phyloP scores from a whole-genome alignment of 2,888 invertebrate species.

The Meiosimyza platycephala region DNA sequence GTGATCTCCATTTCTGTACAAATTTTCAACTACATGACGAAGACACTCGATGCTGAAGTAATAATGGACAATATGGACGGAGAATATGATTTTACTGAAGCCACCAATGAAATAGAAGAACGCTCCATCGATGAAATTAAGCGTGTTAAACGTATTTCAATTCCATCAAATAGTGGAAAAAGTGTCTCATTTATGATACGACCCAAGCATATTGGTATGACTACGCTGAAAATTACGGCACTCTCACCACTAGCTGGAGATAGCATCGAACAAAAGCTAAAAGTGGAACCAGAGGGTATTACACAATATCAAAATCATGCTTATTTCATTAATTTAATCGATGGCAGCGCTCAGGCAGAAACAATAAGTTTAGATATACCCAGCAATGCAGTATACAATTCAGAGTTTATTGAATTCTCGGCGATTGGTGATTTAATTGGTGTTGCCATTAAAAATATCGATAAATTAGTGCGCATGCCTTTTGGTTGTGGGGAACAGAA shows the following conservation, averaged over 20 bases:
- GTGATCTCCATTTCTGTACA: conserved; percentile 87
- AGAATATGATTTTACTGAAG: conserved; percentile 84
- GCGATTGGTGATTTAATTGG: conserved; percentile 81
- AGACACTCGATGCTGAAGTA: conserved; percentile 82
- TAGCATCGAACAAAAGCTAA: conserved; percentile 77
- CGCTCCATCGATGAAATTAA: conserved; percentile 70
- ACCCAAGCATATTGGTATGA: conserved; percentile 77
- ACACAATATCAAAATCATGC: conserved; percentile 80
- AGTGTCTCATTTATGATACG: conserved; percentile 88
- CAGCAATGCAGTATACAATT: conserved; percentile 77
- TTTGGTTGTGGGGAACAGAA: conserved; percentile 82
- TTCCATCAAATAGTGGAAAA: conserved; percentile 79
- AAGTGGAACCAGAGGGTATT: conserved; percentile 85
- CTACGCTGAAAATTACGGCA: conserved; percentile 82
- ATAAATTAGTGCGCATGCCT: conserved; percentile 80
- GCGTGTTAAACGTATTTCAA: conserved; percentile 68
- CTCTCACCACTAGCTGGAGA: conserved; percentile 82
- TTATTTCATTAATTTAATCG: conserved; percentile 77
- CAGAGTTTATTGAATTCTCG: conserved; percentile 78
- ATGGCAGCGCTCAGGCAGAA: conserved; percentile 65
- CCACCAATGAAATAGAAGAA: conserved; percentile 80
- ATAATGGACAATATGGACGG: conserved; percentile 84
- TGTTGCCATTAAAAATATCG: conserved; percentile 80
- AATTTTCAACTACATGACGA: conserved; percentile 88
- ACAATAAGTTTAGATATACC: conserved; percentile 77